Evolutionary conservation across 1,140 invertebrate genomes (phyloP), one percentile per base, ranked within the genome.

Genomic region (Heliothis subflexa): DNA sequence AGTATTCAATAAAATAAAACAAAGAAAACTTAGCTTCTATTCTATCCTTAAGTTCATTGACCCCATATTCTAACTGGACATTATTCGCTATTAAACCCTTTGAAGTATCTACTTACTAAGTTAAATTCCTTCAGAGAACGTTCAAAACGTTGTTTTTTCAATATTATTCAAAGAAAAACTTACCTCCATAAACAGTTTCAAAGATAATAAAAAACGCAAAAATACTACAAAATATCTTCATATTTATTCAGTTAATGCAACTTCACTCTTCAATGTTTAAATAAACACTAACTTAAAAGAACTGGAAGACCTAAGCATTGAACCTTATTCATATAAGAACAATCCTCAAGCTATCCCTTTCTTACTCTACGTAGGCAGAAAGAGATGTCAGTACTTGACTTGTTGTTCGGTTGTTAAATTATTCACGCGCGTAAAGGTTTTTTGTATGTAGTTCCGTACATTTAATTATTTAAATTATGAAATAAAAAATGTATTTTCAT

Each of bases 291-390:
- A 40, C 33, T 40, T 40, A 40, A 59, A 33, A 18, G 10, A 13
- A 47, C 28, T 57, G 25, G 12, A 9, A 52, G 47, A 64, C 18
- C 40, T 75, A 68, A 50, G 13, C 75, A 55, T 25, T 68, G 50
- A 66, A 68, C 61, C 55, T 49, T 16, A 2, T 55, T 28, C 4
- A 68, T 18, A 5, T 50, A 50, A 52, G 50, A 45, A 47, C n/a
- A 77, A 47, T 68, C 61, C 50, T 77, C 64, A 77, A 25, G 50
- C 49, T 11, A 13, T 77, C 61, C 21, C 52, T 49, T 77, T 68
- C 28, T 11, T n/a, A 11, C 7, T 11, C n/a, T 47, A 55, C 12
- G n/a, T 14, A n/a, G 61, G 13, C 4, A 21, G 49, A 77, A 45
- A 55, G 64, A 68, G 75, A 68, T 18, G 11, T 2, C 14, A 16